These are phyloP conservation scores for Nephrotoma appendiculata DNA, from an alignment of 2,888 invertebrate species.

Conservation along the genomic window DNA sequence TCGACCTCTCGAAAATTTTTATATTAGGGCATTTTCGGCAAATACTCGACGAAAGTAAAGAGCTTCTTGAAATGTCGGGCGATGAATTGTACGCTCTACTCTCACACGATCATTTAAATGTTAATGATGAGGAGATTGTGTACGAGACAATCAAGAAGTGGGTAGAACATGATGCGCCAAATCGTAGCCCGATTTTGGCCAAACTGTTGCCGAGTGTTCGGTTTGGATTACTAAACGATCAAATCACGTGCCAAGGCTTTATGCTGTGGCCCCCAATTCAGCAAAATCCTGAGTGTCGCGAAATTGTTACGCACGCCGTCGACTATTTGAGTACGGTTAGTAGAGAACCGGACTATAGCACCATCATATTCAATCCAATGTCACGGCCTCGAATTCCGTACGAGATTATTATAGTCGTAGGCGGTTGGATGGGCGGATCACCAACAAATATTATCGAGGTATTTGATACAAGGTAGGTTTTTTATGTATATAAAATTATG, in stretches of 20 bases:
- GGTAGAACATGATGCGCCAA: conserved; percentile 44
- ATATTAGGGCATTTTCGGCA: conserved; percentile 44
- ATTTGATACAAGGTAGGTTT: conserved; percentile 52
- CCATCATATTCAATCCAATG: conserved; percentile 35
- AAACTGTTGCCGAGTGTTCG: conserved; percentile 47
- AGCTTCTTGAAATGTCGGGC: conserved; percentile 43
- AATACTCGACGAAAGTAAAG: conserved; percentile 43
- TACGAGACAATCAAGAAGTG: conserved; percentile 60
- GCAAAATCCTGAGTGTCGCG: conserved; percentile 40
- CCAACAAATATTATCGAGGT: conserved; percentile 67
- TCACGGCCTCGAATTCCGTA: conserved; percentile 59
- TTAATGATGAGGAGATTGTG: conserved; percentile 54
- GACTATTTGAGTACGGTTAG: conserved; percentile 38
- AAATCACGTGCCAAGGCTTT: conserved; percentile 41
- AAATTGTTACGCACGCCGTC: conserved; percentile 38
- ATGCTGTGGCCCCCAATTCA: conserved; percentile 39
- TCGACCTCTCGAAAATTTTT: conserved; percentile 42
- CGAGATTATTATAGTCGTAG: conserved; percentile 67
- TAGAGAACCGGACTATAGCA: conserved; percentile 23
- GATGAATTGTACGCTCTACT: conserved; percentile 50
- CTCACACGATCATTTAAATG: conserved; percentile 55
- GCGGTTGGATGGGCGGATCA: conserved; percentile 75
- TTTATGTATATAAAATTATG: conserved; percentile 8
- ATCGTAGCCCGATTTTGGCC: conserved; percentile 40
- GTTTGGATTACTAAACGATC: conserved; percentile 46